Conservation (phyloP, 2,113 vertebrate genomes). For the Microtus ochrogaster region DNA sequence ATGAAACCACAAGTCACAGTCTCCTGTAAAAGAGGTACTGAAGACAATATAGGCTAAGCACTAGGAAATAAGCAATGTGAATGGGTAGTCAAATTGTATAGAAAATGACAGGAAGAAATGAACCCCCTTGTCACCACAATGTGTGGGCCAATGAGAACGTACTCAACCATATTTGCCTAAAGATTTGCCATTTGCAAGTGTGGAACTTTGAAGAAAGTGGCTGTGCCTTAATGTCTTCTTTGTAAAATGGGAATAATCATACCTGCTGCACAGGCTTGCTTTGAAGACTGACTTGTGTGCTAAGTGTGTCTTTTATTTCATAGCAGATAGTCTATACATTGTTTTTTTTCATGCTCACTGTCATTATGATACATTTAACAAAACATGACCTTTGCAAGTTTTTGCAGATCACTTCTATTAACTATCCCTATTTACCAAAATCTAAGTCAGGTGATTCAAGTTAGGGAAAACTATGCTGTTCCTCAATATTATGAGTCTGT, state of each 20-base stretch:
- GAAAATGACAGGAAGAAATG: not conserved
- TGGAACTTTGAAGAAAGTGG: not conserved
- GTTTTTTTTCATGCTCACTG: not conserved
- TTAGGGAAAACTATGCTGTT: not conserved
- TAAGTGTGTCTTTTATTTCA: not conserved
- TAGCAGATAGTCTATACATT: not conserved
- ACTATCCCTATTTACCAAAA: not conserved
- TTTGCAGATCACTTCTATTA: not conserved
- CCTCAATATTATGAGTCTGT: not conserved
- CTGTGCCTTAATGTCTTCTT: not conserved
- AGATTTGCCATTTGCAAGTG: not conserved
- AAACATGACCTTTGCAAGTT: not conserved
- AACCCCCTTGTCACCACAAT: not conserved
- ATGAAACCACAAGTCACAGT: not conserved
- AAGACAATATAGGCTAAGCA: not conserved
- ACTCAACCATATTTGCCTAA: not conserved
- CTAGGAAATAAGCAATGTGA: not conserved
- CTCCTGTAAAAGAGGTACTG: not conserved
- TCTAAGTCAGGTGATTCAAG: not conserved
- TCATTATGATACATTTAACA: not conserved
- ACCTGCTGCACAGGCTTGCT: not conserved
- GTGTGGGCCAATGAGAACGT: too few relatives aligned
- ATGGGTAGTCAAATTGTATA: not conserved
- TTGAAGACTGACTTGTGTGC: not conserved
- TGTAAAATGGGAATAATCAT: not conserved